A percentile compares a stretch with the other conserved stretches of the same genome.
phyloP scores from a whole-genome alignment of 1,140 invertebrate species.

The Conus betulinus region DNA sequence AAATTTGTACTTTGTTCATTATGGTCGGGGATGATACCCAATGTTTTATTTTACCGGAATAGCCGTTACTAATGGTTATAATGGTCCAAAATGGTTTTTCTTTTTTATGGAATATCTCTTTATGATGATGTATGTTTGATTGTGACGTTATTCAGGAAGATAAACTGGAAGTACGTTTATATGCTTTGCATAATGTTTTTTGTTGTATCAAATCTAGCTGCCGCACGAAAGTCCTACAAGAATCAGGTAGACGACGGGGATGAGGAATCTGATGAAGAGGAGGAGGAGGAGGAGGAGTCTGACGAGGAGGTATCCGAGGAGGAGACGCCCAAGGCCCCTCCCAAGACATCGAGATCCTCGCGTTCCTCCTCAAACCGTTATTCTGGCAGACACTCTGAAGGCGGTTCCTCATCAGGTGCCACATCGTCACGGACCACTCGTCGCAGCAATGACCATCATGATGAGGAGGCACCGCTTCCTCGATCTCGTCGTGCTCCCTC shows the following conservation, averaged over 20 bases:
- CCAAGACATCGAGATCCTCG: conserved; percentile 2
- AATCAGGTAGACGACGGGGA: background rate
- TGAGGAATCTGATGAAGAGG: conserved; percentile 46
- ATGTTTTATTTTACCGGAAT: no score
- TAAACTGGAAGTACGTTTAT: no score
- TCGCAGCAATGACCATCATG: conserved; percentile 33
- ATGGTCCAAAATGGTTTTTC: no score
- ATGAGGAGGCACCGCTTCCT: conserved; percentile 38
- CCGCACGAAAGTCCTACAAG: conserved; percentile 5
- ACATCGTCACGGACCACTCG: conserved; percentile 12
- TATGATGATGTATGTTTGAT: no score
- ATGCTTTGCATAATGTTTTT: no score
- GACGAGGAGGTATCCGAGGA: conserved; percentile 44
- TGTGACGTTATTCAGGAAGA: no score
- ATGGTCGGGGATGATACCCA: no score
- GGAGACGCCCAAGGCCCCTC: conserved; percentile 34
- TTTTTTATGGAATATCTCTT: no score
- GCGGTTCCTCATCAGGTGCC: conserved; percentile 23
- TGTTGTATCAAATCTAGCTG: background rate
- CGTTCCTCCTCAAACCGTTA: conserved; percentile 20
- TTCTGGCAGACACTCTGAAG: background rate
- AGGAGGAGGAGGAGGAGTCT: conserved; percentile 41
- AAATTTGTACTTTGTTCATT: no score
- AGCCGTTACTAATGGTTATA: no score
- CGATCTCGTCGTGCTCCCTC: conserved; percentile 62